phyloP scores from a whole-genome alignment of 1,140 invertebrate species.

The Monochamus saltuarius region DNA sequence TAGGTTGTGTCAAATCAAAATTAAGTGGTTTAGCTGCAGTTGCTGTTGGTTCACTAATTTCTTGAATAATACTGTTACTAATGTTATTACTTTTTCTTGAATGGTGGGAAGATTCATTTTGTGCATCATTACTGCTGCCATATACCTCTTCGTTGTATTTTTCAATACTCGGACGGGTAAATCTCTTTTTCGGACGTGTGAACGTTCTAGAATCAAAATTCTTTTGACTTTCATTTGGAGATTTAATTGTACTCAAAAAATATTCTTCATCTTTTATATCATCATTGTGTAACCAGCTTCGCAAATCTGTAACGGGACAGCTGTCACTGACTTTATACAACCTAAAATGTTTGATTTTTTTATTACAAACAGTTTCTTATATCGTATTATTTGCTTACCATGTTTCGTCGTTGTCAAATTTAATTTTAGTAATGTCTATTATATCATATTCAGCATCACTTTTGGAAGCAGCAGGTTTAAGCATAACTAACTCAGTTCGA shows the following conservation, averaged over 20 bases:
- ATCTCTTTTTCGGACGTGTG: conserved; percentile 54
- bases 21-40: conserved; percentile 33
- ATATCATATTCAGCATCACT: conserved; percentile 33
- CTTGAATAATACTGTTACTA: conserved; percentile 12
- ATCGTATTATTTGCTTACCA: conserved; percentile 38
- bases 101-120: conserved; percentile 12
- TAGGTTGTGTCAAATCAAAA: conserved; percentile 47
- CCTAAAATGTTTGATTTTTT: conserved; percentile 4
- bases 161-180: conserved; percentile 50
- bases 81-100: conserved; percentile 3
- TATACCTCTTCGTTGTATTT: conserved; percentile 47
- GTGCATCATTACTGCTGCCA: conserved; percentile 26
- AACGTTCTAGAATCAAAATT: conserved; percentile 55
- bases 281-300: conserved; percentile 19
- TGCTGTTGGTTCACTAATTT: not conserved
- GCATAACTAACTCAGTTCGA: conserved; percentile 6
- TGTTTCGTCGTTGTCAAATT: conserved; percentile 46
- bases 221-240: conserved; percentile 40
- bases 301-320: conserved; percentile 17
- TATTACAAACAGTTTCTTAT: not conserved
- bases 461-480: not conserved
- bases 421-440: conserved; percentile 41
- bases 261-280: conserved; percentile 7
- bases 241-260: conserved; percentile 10
- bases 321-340: conserved; percentile 8